Percentiles rank a stretch among this genome's conserved stretches.
phyloP scores from a whole-genome alignment of 2,113 vertebrate genomes.

The Copsychus sechellarum region DNA sequence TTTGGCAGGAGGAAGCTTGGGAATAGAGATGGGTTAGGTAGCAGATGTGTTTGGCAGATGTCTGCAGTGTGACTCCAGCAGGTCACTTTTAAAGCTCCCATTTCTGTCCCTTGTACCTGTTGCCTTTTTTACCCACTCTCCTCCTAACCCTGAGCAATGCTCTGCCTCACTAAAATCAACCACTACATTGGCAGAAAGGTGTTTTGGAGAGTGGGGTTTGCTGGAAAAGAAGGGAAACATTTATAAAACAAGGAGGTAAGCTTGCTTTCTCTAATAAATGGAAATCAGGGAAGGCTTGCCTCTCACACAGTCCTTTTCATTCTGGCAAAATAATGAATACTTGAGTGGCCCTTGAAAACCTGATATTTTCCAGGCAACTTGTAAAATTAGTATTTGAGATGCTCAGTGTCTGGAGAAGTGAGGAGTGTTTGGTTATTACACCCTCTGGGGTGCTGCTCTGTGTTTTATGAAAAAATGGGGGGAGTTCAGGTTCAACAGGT shows the following conservation, averaged over 20 bases:
- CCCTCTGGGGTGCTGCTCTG: not conserved
- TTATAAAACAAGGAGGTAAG: not conserved
- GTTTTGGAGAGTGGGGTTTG: not conserved
- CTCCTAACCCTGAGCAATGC: not conserved
- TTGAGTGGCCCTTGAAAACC: not conserved
- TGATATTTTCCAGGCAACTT: not conserved
- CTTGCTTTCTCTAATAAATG: not conserved
- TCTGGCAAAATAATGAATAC: not conserved
- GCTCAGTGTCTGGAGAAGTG: not conserved
- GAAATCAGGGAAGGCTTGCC: not conserved
- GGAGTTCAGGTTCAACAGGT: not conserved
- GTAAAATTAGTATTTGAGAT: not conserved
- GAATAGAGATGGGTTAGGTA: not conserved
- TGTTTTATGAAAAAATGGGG: not conserved
- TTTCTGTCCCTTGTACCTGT: not conserved
- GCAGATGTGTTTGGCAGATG: not conserved
- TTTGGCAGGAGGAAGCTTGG: not conserved
- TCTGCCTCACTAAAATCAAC: not conserved
- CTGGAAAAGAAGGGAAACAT: not conserved
- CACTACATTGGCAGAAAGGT: not conserved
- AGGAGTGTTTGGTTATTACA: not conserved
- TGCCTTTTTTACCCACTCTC: not conserved
- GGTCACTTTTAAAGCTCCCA: not conserved
- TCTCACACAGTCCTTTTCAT: not conserved
- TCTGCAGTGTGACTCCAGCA: not conserved